phyloP scores from a whole-genome alignment of 1,140 invertebrate species.

The Cotesia chilonis region DNA sequence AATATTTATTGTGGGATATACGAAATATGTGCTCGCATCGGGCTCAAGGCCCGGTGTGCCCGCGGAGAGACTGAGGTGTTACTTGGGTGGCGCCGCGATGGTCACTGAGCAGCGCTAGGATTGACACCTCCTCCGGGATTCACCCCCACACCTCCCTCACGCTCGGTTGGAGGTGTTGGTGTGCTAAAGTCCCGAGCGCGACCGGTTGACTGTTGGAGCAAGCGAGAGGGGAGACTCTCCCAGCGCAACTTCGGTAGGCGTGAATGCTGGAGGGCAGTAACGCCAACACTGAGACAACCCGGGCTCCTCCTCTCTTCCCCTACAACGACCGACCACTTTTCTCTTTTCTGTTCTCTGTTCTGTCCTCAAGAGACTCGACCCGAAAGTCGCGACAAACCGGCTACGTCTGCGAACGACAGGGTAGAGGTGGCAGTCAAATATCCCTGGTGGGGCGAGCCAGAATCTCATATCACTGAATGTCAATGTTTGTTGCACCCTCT shows the following conservation, averaged over 20 bases:
- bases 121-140: conserved; percentile 66
- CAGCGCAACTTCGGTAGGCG: conserved; percentile 60
- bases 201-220: conserved; percentile 24
- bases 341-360: background rate
- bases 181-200: conserved; percentile 56
- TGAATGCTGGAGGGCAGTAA: conserved; percentile 64
- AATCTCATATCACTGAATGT: too few species aligned
- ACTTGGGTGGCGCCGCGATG: conserved; percentile 68
- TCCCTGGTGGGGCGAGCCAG: too few species aligned
- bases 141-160: conserved; percentile 63
- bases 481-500: too few species aligned
- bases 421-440: too few species aligned
- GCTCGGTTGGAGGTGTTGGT: conserved; percentile 60
- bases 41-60: conserved; percentile 21
- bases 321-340: conserved; percentile 29
- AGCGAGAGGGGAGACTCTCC: conserved; percentile 34
- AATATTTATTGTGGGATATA: background rate
- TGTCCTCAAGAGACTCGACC: too few species aligned
- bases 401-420: too few species aligned
- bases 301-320: conserved; percentile 63
- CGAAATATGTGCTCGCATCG: conserved; percentile 20
- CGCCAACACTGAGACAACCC: conserved; percentile 58
- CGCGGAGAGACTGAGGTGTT: conserved; percentile 61
- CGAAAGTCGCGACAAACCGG: background rate
- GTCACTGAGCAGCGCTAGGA: conserved; percentile 68